Base-by-base conservation (phyloP, 2,113 vertebrate genomes). In the Rhinichthys klamathensis region DNA sequence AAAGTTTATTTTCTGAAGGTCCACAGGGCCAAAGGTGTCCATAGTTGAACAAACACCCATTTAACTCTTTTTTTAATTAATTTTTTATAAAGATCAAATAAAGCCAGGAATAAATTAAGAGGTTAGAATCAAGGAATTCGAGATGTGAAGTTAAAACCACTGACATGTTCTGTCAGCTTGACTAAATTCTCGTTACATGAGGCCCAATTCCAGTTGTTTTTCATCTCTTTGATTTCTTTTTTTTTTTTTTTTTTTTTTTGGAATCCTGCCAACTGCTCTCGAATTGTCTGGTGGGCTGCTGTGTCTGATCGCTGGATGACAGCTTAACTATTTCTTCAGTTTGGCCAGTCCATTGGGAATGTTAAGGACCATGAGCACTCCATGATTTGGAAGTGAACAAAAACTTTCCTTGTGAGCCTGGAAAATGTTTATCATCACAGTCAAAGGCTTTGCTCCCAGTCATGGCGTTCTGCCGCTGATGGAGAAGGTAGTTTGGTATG, bases 321-420 rank as follows among this genome's bases (percentile, higher is more conserved):
- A 96, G 94, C 84, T 92, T 90, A 95, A 93, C 91, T 89, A 91
- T 93, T 95, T 94, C 92, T 92, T 91, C 65, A 70, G 80, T 86
- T 89, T 83, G 80, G 76, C 85, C 77, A 60, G 88, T 89, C 91
- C 88, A 83, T 56, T 90, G 89, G 86, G 91, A 90, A 80, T 84
- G 63, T 49, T 89, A 92, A 94, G 90, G 90, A 93, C 92, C 90
- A 86, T 92, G 92, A 92, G 91, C 93, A 91, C 92, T 86, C 63
- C 58, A 88, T 88, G 90, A 90, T 94, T 94, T 90, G 86, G 90
- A 85, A 79, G 87, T 88, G 88, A 92, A 91, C 87, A 90, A 90
- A 90, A 90, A 91, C 90, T 91, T 93, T 91, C 91, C 86, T 93
- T 88, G 89, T 67, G 11, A 82, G 87, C 82, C 91, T 88, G 93